These are phyloP conservation scores for Lasiurus borealis DNA, from an alignment of 2,113 vertebrate species.

Conservation along the genomic window DNA sequence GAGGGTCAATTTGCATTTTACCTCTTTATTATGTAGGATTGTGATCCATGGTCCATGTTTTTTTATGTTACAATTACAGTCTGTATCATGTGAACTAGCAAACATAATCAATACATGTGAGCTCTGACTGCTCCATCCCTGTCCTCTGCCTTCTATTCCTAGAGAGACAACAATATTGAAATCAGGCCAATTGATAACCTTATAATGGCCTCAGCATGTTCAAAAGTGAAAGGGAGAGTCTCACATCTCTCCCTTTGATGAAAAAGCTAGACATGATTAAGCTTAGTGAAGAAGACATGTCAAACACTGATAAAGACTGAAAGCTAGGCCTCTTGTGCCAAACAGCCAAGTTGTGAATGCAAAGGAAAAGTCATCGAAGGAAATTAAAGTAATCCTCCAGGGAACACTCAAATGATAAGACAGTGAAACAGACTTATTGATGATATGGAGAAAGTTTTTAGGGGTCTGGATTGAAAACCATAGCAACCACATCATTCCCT, in stretches of 20 bases:
- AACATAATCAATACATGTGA: neutral
- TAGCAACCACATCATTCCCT: neutral
- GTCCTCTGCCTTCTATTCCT: neutral
- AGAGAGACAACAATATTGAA: neutral
- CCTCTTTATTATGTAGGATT: no score
- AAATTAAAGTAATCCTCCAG: neutral
- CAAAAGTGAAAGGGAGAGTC: neutral
- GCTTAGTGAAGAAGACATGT: neutral
- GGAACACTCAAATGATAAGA: neutral
- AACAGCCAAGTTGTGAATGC: neutral
- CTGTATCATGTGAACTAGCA: neutral
- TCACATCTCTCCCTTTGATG: neutral
- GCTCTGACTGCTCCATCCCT: neutral
- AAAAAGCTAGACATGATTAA: neutral
- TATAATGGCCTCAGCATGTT: neutral
- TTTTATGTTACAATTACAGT: neutral
- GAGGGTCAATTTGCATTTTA: no score
- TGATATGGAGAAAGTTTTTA: neutral
- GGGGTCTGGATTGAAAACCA: neutral
- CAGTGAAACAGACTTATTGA: neutral
- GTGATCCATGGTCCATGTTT: neutral
- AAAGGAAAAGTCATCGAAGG: neutral
- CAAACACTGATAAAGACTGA: neutral
- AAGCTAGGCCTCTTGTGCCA: neutral
- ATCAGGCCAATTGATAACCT: neutral